phyloP scores from a whole-genome alignment of 2,113 vertebrate species.

The Coregonus clupeaformis region DNA sequence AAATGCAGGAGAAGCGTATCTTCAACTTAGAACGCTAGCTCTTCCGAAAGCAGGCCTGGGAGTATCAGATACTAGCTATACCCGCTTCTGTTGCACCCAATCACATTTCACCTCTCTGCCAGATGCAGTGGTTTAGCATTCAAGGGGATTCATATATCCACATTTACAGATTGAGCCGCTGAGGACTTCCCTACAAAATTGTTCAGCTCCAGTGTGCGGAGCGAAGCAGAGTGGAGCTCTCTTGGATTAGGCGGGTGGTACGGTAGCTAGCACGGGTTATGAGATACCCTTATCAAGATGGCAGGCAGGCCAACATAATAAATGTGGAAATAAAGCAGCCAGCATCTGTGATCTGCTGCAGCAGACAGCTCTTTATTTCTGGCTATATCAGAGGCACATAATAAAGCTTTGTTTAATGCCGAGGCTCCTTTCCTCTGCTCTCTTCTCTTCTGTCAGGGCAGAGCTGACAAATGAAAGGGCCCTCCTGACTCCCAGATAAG shows the following conservation, averaged over 20 bases:
- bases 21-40: slow-evolving; percentile 1
- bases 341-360: slow-evolving; percentile 38
- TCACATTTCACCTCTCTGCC: slow-evolving; percentile 33
- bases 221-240: not conserved
- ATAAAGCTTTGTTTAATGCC: slow-evolving; percentile 61
- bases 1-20: slow-evolving; percentile 22
- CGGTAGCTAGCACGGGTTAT: not conserved
- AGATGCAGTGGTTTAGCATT: slow-evolving; percentile 14
- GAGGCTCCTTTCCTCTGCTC: slow-evolving; percentile 40
- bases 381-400: slow-evolving; percentile 37
- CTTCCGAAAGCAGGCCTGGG: slow-evolving; percentile 8
- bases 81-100: not conserved
- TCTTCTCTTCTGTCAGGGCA: slow-evolving; percentile 40
- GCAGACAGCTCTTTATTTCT: slow-evolving; percentile 48
- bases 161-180: slow-evolving; percentile 1
- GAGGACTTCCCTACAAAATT: not conserved
- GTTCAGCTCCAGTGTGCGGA: not conserved
- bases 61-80: slow-evolving; percentile 28
- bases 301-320: slow-evolving; percentile 23
- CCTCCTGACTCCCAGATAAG: slow-evolving; percentile 58
- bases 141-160: slow-evolving; percentile 14
- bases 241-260: not conserved
- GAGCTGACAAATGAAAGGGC: slow-evolving; percentile 51
- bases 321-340: slow-evolving; percentile 44
- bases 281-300: not conserved